Evolutionary conservation across 2,888 invertebrate species (phyloP).

Genomic region (Lobophora halterata): DNA sequence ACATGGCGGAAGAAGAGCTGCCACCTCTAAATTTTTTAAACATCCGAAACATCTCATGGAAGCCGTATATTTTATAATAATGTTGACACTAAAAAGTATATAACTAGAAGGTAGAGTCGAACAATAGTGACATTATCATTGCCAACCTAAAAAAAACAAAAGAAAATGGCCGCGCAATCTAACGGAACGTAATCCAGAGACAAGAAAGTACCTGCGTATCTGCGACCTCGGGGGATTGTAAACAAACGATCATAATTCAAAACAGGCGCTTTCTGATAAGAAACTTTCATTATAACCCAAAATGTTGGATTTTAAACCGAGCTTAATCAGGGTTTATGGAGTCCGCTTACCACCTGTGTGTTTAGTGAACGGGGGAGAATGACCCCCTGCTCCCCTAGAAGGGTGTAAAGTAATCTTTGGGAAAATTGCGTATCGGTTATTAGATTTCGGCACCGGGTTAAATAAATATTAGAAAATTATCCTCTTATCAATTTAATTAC

Average conservation of each 20-base stretch:
- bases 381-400: too few relatives aligned
- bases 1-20: too few relatives aligned
- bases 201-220: conserved; percentile 30
- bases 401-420: conserved; percentile 57
- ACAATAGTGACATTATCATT: too few relatives aligned
- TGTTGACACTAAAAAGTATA: too few relatives aligned
- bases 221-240: conserved; percentile 35
- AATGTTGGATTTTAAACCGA: conserved; percentile 76
- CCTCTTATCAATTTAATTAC: too few relatives aligned
- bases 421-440: conserved; percentile 68
- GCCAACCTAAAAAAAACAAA: too few relatives aligned
- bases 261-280: conserved; percentile 72
- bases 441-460: conserved; percentile 51
- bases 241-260: conserved; percentile 70
- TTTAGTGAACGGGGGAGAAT: conserved; percentile 48
- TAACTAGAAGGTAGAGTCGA: too few relatives aligned
- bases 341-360: conserved; percentile 68
- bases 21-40: too few relatives aligned
- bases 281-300: conserved; percentile 76
- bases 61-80: too few relatives aligned
- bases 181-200: conserved; percentile 28
- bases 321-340: conserved; percentile 72
- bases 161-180: conserved; percentile 3
- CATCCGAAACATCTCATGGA: too few relatives aligned
- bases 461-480: conserved; percentile 45